A percentile compares a stretch with the other conserved stretches of the same genome.
Conservation (phyloP, 2,797 vertebrate genomes). For the Rhynchonycteris naso region DNA sequence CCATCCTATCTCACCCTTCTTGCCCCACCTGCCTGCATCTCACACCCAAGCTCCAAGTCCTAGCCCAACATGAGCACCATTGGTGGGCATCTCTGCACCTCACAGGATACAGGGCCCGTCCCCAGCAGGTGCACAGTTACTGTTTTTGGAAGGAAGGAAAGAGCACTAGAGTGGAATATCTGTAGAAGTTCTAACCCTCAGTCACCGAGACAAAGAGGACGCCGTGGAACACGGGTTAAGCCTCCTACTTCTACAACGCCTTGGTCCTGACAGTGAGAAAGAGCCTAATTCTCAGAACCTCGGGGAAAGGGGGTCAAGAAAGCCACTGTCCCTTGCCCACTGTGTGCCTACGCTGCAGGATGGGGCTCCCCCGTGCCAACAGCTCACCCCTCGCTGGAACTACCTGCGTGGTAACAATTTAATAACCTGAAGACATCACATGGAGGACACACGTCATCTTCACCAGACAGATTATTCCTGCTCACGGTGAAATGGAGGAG, state of each 20-base stretch:
- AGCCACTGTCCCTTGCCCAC: background rate
- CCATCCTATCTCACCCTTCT: rapidly evolving
- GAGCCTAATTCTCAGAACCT: background rate
- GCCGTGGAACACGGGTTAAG: background rate
- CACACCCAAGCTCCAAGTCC: background rate
- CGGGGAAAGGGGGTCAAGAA: background rate
- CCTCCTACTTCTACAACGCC: background rate
- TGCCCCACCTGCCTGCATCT: background rate
- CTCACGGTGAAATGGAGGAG: background rate
- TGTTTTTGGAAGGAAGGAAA: background rate
- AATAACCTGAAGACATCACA: background rate
- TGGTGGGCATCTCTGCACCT: background rate
- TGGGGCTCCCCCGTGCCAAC: background rate
- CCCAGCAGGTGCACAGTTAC: background rate
- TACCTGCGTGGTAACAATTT: background rate
- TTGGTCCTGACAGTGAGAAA: background rate
- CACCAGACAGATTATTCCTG: background rate
- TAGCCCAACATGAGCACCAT: background rate
- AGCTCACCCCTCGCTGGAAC: background rate
- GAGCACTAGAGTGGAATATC: background rate
- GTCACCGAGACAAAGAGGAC: background rate
- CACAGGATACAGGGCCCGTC: background rate
- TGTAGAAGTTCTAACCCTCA: background rate
- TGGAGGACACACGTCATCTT: background rate
- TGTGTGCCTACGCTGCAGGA: too few relatives aligned